A percentile compares a stretch with the other conserved stretches of the same genome.
Evolutionary conservation across 1,140 invertebrate species (phyloP).

Genomic region (Aphaenogaster floridana): DNA sequence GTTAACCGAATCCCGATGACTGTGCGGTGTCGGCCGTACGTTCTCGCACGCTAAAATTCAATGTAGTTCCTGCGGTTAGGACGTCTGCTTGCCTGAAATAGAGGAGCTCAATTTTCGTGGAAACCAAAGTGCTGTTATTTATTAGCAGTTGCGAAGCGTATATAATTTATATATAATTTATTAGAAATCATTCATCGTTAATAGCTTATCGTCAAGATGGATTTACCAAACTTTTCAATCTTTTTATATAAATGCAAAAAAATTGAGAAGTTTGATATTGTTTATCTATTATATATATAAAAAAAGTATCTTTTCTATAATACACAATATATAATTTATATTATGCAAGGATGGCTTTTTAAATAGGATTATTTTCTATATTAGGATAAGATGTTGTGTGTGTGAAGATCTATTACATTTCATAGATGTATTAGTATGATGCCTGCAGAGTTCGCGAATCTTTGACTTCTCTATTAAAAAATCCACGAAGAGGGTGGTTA

Average conservation of each 20-base stretch:
- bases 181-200: not conserved
- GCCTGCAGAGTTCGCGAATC: not conserved
- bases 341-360: not conserved
- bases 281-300: no score
- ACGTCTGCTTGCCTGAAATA: constrained; percentile 16
- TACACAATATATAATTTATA: no score
- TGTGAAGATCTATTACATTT: not conserved
- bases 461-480: constrained; percentile 55
- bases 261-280: not conserved
- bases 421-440: constrained; percentile 15
- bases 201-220: not conserved
- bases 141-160: not conserved
- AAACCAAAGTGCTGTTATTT: constrained; percentile 19
- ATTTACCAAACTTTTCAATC: not conserved
- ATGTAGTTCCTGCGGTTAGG: constrained; percentile 51
- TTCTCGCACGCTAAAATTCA: constrained; percentile 60
- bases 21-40: constrained; percentile 44
- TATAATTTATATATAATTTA: constrained; percentile 30
- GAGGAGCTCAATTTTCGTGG: constrained; percentile 27
- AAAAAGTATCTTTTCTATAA: not conserved
- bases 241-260: not conserved
- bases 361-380: not conserved
- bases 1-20: constrained; percentile 67
- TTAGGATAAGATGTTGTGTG: not conserved
- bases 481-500: constrained; percentile 74